Evolutionary conservation across 2,113 vertebrate genomes (phyloP).

Genomic region (Xiphias gladius): DNA sequence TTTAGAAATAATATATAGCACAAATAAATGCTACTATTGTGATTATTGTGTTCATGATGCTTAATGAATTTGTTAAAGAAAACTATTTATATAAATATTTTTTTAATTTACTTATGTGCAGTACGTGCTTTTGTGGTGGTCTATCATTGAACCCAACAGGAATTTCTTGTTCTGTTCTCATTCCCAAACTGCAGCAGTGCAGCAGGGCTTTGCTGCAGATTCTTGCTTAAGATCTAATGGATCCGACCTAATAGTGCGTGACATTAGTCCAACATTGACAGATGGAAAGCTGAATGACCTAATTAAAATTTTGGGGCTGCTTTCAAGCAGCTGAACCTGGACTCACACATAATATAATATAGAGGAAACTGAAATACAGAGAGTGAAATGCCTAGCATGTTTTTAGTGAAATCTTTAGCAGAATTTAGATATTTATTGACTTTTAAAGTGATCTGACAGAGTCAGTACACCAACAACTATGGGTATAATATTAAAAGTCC

Average conservation of each 20-base stretch:
- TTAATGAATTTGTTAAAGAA: neutral
- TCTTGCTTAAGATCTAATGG: conserved; percentile 5
- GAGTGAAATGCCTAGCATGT: conserved; percentile 2
- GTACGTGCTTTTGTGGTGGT: neutral
- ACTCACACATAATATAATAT: conserved; percentile 20
- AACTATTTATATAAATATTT: too few species aligned
- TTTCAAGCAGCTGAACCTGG: conserved; percentile 49
- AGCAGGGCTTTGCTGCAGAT: conserved; percentile 1
- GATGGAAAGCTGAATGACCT: conserved; percentile 67
- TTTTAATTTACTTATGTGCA: neutral
- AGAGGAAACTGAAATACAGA: conserved; percentile 23
- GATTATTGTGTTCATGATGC: neutral
- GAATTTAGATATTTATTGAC: neutral
- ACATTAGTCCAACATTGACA: conserved; percentile 46
- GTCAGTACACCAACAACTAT: conserved; percentile 3
- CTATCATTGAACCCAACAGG: neutral
- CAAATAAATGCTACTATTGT: neutral
- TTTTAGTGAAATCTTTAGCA: neutral
- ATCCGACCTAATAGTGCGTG: conserved; percentile 2
- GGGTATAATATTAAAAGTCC: neutral
- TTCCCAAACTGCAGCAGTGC: neutral
- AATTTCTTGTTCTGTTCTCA: neutral
- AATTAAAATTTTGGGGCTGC: conserved; percentile 57
- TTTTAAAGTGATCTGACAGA: conserved; percentile 6
- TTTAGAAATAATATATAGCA: neutral